Evolutionary conservation across 2,113 vertebrate species (phyloP).

Genomic region (Hypomesus transpacificus): DNA sequence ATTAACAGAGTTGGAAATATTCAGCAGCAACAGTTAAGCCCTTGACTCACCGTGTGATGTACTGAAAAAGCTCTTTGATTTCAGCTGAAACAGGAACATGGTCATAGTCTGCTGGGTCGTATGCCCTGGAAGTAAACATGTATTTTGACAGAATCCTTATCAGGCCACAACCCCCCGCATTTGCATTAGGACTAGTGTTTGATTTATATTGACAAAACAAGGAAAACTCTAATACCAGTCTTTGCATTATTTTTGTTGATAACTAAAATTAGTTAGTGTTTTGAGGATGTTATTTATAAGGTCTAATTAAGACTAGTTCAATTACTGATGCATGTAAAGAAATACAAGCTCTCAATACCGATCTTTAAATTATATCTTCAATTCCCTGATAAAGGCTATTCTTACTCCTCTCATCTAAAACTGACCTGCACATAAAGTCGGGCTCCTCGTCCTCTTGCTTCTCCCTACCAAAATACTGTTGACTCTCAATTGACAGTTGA

Average conservation of each 20-base stretch:
- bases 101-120: conserved; percentile 82
- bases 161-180: no score
- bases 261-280: no score
- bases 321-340: no score
- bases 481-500: neutral
- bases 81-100: conserved; percentile 86
- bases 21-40: neutral
- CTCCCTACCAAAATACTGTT: neutral
- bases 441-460: neutral
- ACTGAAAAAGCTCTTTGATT: conserved; percentile 91
- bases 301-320: no score
- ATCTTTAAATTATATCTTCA: neutral
- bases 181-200: no score
- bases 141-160: no score
- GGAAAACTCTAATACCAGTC: no score
- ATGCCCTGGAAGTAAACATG: conserved; percentile 65
- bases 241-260: no score
- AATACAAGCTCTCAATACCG: neutral
- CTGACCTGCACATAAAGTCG: neutral
- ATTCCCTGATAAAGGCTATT: neutral
- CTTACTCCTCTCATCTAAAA: neutral
- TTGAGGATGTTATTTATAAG: no score
- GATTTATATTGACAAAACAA: no score
- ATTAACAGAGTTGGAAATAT: no score
- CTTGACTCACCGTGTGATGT: conserved; percentile 81